Evolutionary conservation across 1,140 invertebrate genomes (phyloP).

Genomic region (Leptinotarsa texana): DNA sequence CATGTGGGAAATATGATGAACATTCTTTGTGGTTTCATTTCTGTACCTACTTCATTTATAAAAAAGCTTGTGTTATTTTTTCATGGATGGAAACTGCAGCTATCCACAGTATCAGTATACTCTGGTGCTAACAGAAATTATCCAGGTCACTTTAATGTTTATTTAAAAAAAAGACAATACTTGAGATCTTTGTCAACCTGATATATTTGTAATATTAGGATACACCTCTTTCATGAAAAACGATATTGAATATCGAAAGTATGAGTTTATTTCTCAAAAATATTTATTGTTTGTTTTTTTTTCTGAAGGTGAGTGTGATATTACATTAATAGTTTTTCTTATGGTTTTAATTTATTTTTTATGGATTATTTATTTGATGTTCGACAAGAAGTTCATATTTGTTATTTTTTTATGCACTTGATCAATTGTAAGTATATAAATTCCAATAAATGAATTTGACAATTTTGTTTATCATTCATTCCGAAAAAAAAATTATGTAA

Average conservation of each 20-base stretch:
- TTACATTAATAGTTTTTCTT: slow-evolving; percentile 16
- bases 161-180: background rate
- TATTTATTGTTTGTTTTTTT: slow-evolving; percentile 7
- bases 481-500: too few species aligned
- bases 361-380: slow-evolving; percentile 13
- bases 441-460: too few species aligned
- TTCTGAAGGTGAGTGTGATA: slow-evolving; percentile 28
- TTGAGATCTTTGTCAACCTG: background rate
- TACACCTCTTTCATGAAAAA: background rate
- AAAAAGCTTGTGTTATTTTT: too few species aligned
- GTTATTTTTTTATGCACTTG: background rate
- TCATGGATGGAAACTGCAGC: too few species aligned
- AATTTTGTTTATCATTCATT: too few species aligned
- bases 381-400: background rate
- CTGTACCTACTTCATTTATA: too few species aligned
- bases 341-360: slow-evolving; percentile 22
- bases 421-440: too few species aligned
- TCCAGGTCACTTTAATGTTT: background rate
- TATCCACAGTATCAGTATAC: background rate
- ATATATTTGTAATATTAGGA: background rate
- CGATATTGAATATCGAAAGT: background rate
- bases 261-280: background rate
- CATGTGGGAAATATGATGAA: too few species aligned
- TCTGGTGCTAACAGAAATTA: background rate
- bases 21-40: too few species aligned